Evolutionary conservation across 2,113 vertebrate genomes (phyloP).

Genomic region (Nothocercus nigrocapillus): DNA sequence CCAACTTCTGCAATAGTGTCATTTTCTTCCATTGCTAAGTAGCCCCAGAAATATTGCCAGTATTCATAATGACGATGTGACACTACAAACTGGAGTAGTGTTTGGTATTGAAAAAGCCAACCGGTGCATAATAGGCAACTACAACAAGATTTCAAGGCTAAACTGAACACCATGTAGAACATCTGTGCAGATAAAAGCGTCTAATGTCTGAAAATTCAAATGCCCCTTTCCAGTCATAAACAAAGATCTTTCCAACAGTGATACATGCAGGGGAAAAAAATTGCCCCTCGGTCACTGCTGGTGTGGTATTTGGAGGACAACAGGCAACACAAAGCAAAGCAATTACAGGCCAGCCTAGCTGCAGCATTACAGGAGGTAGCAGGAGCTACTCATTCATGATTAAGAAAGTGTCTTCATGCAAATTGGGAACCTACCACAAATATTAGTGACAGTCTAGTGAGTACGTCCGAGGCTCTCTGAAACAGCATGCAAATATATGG

Average conservation of each 20-base stretch:
- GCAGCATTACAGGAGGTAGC: background rate
- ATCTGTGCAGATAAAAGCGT: background rate
- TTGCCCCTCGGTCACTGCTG: background rate
- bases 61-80: background rate
- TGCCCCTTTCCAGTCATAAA: background rate
- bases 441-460: constrained; percentile 58
- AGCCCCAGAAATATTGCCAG: background rate
- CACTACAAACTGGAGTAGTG: background rate
- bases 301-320: background rate
- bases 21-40: background rate
- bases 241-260: background rate
- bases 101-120: background rate
- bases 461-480: background rate
- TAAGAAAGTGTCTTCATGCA: background rate
- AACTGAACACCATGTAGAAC: background rate
- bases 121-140: background rate
- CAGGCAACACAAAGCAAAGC: background rate
- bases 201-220: background rate
- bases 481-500: constrained; percentile 22
- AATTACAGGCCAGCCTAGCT: background rate
- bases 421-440: constrained; percentile 36
- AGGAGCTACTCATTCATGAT: background rate
- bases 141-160: background rate
- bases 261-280: background rate
- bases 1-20: background rate